A percentile compares a stretch with the other conserved stretches of the same genome.
phyloP scores from a whole-genome alignment of 2,888 invertebrate species.

The Noctua janthe region DNA sequence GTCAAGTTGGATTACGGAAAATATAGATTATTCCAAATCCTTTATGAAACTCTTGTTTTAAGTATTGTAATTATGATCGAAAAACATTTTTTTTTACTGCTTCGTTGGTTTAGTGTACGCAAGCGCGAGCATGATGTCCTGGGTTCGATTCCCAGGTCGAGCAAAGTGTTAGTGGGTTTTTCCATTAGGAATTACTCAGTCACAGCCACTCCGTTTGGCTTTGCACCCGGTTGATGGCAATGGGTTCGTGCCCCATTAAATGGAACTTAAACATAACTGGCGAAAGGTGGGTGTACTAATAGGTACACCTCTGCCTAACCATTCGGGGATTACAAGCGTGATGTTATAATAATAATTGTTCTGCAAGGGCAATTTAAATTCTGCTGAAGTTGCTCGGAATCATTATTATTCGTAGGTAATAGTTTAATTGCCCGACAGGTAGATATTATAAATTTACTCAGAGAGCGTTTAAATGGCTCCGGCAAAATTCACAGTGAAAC shows the following conservation, averaged over 20 bases:
- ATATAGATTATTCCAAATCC: not conserved
- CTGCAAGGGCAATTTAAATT: not conserved
- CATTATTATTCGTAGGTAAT: constrained; percentile 37
- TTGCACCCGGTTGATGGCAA: not conserved
- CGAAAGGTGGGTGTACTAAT: not conserved
- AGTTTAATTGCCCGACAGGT: constrained; percentile 52
- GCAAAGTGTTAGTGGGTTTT: too few relatives aligned
- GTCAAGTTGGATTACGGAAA: not conserved
- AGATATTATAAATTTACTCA: constrained; percentile 45
- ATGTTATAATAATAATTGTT: not conserved
- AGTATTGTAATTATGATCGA: not conserved
- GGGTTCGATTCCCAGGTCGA: too few relatives aligned
- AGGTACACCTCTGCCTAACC: not conserved
- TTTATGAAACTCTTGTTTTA: not conserved
- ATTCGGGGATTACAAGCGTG: not conserved
- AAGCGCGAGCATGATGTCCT: too few relatives aligned
- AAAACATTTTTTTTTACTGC: not conserved
- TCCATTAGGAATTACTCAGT: too few relatives aligned
- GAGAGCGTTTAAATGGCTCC: constrained; percentile 44
- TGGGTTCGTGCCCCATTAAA: not conserved
- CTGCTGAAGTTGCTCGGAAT: not conserved
- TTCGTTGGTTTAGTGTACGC: too few relatives aligned
- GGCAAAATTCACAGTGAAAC: constrained; percentile 39
- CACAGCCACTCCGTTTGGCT: too few relatives aligned
- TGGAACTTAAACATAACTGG: not conserved